A percentile compares a stretch with the other conserved stretches of the same genome.
phyloP scores from a whole-genome alignment of 2,888 invertebrate genomes.

The Hyalella azteca region DNA sequence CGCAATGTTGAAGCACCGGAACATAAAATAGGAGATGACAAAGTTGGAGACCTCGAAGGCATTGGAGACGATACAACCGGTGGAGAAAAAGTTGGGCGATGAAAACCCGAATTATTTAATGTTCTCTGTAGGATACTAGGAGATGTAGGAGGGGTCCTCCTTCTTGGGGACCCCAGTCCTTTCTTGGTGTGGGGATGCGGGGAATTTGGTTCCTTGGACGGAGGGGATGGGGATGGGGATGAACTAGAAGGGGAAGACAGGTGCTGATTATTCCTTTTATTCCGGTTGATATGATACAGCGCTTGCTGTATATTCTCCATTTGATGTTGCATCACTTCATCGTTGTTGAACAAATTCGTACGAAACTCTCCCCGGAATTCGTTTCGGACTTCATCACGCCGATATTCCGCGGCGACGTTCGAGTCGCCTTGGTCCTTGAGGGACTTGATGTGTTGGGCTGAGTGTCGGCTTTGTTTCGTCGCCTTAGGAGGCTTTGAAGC shows the following conservation, averaged over 20 bases:
- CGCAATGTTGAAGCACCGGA: slow-evolving; percentile 46
- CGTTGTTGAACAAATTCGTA: slow-evolving; percentile 23
- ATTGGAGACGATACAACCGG: slow-evolving; percentile 46
- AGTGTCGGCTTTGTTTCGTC: slow-evolving; percentile 22
- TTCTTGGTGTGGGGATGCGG: neutral
- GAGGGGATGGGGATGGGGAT: slow-evolving; percentile 46
- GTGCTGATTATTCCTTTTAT: slow-evolving; percentile 31
- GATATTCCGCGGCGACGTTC: neutral
- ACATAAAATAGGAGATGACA: slow-evolving; percentile 30
- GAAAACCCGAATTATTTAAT: slow-evolving; percentile 39
- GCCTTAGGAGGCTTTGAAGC: neutral
- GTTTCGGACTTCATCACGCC: neutral
- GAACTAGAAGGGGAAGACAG: slow-evolving; percentile 29
- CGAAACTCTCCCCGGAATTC: slow-evolving; percentile 2
- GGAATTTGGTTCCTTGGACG: slow-evolving; percentile 19
- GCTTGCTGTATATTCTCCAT: slow-evolving; percentile 25
- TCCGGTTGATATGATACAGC: slow-evolving; percentile 18
- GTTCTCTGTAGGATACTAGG: slow-evolving; percentile 5
- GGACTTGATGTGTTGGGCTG: neutral
- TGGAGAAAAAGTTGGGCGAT: slow-evolving; percentile 48
- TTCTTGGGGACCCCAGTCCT: neutral
- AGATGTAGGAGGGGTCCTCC: neutral
- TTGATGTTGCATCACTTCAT: slow-evolving; percentile 27
- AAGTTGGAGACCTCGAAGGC: slow-evolving; percentile 37
- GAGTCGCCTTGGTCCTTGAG: neutral